These are phyloP conservation scores for Gymnorhina tibicen DNA, from an alignment of 2,113 vertebrate genomes.

Conservation along the genomic window DNA sequence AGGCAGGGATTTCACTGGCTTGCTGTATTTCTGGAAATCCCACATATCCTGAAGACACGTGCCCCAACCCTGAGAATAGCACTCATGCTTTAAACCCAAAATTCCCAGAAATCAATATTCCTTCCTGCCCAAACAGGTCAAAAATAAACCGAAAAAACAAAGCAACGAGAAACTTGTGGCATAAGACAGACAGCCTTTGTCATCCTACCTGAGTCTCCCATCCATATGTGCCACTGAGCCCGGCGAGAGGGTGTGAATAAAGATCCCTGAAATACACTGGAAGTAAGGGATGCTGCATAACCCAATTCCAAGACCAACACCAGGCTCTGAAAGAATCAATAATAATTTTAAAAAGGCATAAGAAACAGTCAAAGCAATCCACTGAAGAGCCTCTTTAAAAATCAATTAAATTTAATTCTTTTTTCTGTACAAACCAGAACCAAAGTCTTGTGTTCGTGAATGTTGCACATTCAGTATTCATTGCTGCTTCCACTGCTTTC, in stretches of 20 bases:
- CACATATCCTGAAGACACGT: neutral
- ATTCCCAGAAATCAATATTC: neutral
- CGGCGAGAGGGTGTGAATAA: constrained; percentile 89
- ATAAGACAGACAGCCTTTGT: neutral
- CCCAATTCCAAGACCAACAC: constrained; percentile 90
- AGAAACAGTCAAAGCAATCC: neutral
- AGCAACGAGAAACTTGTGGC: neutral
- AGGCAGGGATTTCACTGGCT: neutral
- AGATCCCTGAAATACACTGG: constrained; percentile 84
- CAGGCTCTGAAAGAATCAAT: constrained; percentile 77
- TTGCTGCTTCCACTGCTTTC: neutral
- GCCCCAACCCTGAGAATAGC: neutral
- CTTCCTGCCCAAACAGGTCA: neutral
- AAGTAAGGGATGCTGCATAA: constrained; percentile 86
- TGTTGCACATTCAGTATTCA: neutral
- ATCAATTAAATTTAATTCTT: neutral
- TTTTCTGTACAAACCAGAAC: neutral
- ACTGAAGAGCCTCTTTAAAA: neutral
- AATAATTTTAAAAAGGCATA: neutral
- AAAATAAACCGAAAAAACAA: neutral
- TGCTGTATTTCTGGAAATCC: neutral
- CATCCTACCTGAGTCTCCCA: constrained; percentile 79
- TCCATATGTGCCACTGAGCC: constrained; percentile 94
- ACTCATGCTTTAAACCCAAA: neutral
- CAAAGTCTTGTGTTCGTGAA: neutral